Evolutionary conservation across 1,140 invertebrate genomes (phyloP), one percentile per base, ranked within the genome.

Genomic region (Pseudoatta argentina): DNA sequence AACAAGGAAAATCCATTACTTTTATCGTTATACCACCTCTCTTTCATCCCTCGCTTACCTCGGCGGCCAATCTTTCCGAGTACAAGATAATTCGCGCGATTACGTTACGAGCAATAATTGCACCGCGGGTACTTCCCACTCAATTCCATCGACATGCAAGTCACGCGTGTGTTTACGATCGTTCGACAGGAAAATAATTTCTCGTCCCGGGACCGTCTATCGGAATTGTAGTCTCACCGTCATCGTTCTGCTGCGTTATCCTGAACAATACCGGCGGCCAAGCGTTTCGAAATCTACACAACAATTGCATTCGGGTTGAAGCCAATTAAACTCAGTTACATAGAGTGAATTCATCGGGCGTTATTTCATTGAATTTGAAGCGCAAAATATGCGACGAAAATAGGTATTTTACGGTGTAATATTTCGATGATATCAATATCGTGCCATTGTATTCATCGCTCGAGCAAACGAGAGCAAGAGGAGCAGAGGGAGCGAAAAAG

Each of bases 1-100:
- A 27, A 77, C 59, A 77, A n/a, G 57, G 39, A 24, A 77, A 77
- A 24, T 77, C 75, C 75, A 77, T 77, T 64, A 77, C 61, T 18
- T n/a, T 21, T 59, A 14, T 61, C 59, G 4, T 61, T 61, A 61
- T 44, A 24, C 7, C 16, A 16, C 55, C 53, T 24, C 53, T 14
- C 21, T 21, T 76, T 59, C 7, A 21, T 16, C 21, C 10, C 16
- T 39, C 39, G 4, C 39, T 57, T 18, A 2, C 18, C n/a, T 2
- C 12, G 7, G 14, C 30, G 34, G 53, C 8, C 21, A 3, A 27
- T n/a, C 39, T 63, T 39, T 6, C 21, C 6, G n/a, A 21, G 59
- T 76, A 76, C 16, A 76, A 44, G 34, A 3, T 63, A 16, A 59
- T 44, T 44, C 18, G 34, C 21, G 16, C 55, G 34, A 64, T 77